phyloP scores from a whole-genome alignment of 2,888 invertebrate species.

The Acronicta psi region DNA sequence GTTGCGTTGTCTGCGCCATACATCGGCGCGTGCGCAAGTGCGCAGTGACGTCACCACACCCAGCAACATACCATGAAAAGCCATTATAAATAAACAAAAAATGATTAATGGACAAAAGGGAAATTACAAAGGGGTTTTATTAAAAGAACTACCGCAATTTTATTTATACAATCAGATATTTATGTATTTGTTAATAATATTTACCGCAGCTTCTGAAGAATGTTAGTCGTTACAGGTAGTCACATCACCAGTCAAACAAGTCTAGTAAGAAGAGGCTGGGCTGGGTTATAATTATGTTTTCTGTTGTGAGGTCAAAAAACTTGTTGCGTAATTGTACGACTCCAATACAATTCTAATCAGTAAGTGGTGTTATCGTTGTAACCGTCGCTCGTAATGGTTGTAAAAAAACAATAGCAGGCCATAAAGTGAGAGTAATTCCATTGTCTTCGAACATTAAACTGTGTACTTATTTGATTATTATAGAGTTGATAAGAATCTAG shows the following conservation, averaged over 20 bases:
- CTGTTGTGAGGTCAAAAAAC: not conserved
- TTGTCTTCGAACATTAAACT: slow-evolving; percentile 41
- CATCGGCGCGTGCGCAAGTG: slow-evolving; percentile 37
- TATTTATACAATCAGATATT: no score
- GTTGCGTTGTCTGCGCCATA: slow-evolving; percentile 32
- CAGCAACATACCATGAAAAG: slow-evolving; percentile 24
- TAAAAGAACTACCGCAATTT: no score
- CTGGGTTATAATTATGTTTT: not conserved
- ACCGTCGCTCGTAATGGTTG: slow-evolving; percentile 20
- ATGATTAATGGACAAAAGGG: slow-evolving; percentile 10
- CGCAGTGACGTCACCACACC: slow-evolving; percentile 33
- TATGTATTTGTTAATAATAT: no score
- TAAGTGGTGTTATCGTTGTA: slow-evolving; percentile 13
- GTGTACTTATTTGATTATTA: slow-evolving; percentile 17
- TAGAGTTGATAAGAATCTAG: slow-evolving; percentile 29
- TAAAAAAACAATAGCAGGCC: slow-evolving; percentile 26
- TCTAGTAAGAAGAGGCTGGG: not conserved
- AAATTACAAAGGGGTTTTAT: no score
- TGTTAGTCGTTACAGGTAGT: no score
- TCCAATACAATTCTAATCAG: slow-evolving; percentile 13
- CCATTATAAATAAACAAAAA: slow-evolving; percentile 43
- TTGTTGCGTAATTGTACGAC: slow-evolving; percentile 3
- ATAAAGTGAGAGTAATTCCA: slow-evolving; percentile 34
- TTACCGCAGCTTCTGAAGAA: no score
- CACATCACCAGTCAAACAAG: no score